Base-by-base conservation (phyloP, 2,113 vertebrate species). In the Ariopsis seemanni region DNA sequence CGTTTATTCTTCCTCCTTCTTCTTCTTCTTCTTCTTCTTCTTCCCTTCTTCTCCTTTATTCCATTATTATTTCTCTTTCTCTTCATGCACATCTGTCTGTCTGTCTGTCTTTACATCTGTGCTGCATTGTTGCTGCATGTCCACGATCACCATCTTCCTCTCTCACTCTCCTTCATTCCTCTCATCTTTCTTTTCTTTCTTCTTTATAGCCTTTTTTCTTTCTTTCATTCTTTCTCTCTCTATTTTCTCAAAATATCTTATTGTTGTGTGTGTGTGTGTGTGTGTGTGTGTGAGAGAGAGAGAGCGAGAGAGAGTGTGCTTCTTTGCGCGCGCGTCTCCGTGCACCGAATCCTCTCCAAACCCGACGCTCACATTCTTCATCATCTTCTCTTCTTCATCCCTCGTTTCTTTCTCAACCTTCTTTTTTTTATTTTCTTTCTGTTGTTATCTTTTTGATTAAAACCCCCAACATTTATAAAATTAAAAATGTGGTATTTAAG, bases 121-220 rank as follows among this genome's bases (percentile, higher is more conserved):
- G 30, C 79, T 81, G 79, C 79, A 81, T 81, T 81, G 79, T 81
- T 81, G 79, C 79, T 62, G 79, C 79, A 42, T 62, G 17, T 81
- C 52, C 78, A 30, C 77, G 55, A 14, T 79, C 77, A 27, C 57
- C 1, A 57, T 30, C 25, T 79, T 4, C 25, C 25, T 53, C 10
- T 20, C 10, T 30, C 12, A 15, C n/a, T 57, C 53, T 30, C 0
- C 34, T 15, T 30, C 22, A 7, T 57, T 25, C 14, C 9, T 57
- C 77, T 53, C 7, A 53, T 53, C 7, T 30, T 5, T 42, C 27
- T 1, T 25, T 48, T 12, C 12, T 22, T 22, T 34, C 2, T 11
- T 60, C 17, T 20, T 14, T 1, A 17, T 60, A 15, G 22, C 11
- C 22, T 14, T 65, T 10, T 18, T 6, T 60, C 58, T 22, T 67